Percentiles rank a stretch among this genome's conserved stretches.
phyloP scores from a whole-genome alignment of 2,888 invertebrate genomes.

The Diloba caeruleocephala region DNA sequence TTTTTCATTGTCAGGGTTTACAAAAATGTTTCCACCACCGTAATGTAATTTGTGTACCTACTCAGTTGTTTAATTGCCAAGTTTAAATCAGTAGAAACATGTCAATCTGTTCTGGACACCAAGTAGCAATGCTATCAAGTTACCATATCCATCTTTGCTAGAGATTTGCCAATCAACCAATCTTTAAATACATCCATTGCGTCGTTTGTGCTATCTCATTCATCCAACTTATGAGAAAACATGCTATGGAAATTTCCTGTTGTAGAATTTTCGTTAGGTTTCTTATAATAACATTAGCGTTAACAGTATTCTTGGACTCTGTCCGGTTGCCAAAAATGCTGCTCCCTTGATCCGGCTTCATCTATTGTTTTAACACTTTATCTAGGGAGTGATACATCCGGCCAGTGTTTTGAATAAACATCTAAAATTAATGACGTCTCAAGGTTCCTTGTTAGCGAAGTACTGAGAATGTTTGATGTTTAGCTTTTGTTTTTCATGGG shows the following conservation, averaged over 20 bases:
- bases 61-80: slow-evolving; percentile 48
- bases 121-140: slow-evolving; percentile 38
- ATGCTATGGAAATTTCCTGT: slow-evolving; percentile 13
- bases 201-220: slow-evolving; percentile 12
- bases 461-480: slow-evolving; percentile 5
- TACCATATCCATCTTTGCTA: slow-evolving; percentile 37
- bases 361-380: slow-evolving; percentile 65
- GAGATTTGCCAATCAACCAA: slow-evolving; percentile 23
- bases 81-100: slow-evolving; percentile 48
- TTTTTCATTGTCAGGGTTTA: not conserved
- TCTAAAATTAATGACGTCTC: slow-evolving; percentile 15
- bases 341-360: slow-evolving; percentile 68
- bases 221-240: slow-evolving; percentile 11
- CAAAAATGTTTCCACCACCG: slow-evolving; percentile 10
- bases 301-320: slow-evolving; percentile 68
- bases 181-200: slow-evolving; percentile 38
- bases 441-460: slow-evolving; percentile 16
- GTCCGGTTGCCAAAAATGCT: slow-evolving; percentile 71
- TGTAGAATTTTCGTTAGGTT: slow-evolving; percentile 29
- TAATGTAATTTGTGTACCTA: slow-evolving; percentile 18
- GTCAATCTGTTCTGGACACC: slow-evolving; percentile 28
- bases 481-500: slow-evolving; percentile 9
- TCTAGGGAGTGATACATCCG: slow-evolving; percentile 60
- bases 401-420: slow-evolving; percentile 46
- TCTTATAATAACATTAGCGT: slow-evolving; percentile 57